Base-by-base conservation (phyloP, 2,797 vertebrate genomes). In the Silurus aristotelis region DNA sequence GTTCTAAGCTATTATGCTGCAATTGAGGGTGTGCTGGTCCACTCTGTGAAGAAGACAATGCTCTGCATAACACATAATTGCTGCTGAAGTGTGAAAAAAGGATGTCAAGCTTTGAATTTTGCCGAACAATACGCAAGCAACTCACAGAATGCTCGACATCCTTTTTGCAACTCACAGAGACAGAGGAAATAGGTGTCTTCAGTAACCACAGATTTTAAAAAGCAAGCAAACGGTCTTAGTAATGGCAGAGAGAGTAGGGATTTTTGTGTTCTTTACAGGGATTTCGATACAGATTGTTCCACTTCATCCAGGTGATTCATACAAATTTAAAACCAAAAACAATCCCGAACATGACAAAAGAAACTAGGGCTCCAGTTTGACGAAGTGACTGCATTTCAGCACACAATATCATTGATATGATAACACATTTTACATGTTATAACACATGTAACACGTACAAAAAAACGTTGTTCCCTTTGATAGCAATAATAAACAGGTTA, bases 1-100 rank as follows among this genome's bases (percentile, higher is more conserved):
- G 87, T 84, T 84, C 91, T 88, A 88, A 91, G 89, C 87, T 92
- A 93, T 94, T 92, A 93, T 85, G 56, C 67, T 83, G 85, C 89
- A 85, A 87, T 89, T 83, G 89, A 90, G 90, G 93, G 91, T 73
- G 92, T 88, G 90, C 88, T 87, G 89, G 72, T 67, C 78, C 14
- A 8, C 46, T 81, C 82, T 77, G 22, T 84, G 56, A 61, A 61
- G 25, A 84, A 66, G n/a, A 84, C 60, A 81, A 52, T 56, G 81
- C n/a, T 61, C 38, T 31, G 56, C 87, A 87, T 86, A 81, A 61
- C 68, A 43, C 55, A 64, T 81, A 75, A 75, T 52, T 64, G 43
- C 68, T 46, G 48, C 27, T 31, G 22, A 83, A 80, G 75, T n/a
- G 73, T 55, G 43, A 75, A 38, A 64, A 67, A 67, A 75, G 14